Percentiles rank a stretch among this genome's conserved stretches.
Conservation (phyloP, 2,113 vertebrate species). For the Dromaius novaehollandiae region DNA sequence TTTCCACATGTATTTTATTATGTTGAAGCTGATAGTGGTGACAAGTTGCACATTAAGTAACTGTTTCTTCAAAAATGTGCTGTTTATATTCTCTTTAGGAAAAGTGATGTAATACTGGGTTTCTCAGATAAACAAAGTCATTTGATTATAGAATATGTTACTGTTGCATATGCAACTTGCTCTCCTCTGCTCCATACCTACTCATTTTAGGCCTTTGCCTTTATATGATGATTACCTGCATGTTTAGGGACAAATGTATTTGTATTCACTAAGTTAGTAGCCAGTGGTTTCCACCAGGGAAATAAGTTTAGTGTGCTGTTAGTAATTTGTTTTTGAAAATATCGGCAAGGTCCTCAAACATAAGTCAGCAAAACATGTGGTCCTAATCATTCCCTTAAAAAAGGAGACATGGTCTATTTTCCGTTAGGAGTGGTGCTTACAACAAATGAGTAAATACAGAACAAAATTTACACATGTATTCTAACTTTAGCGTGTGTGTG, state of each 20-base stretch:
- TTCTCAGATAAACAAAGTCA: conserved; percentile 70
- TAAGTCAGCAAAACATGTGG: conserved; percentile 77
- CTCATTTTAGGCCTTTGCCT: conserved; percentile 22
- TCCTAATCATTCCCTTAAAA: conserved; percentile 74
- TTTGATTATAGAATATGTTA: conserved; percentile 50
- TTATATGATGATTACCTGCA: conserved; percentile 57
- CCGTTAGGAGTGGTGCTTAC: conserved; percentile 75
- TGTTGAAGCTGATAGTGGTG: conserved; percentile 69
- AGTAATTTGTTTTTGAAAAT: conserved; percentile 74
- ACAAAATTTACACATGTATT: conserved; percentile 68
- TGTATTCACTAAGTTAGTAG: conserved; percentile 72
- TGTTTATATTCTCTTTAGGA: conserved; percentile 69
- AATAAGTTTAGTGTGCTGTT: conserved; percentile 76
- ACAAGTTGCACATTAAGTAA: conserved; percentile 78
- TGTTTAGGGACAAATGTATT: conserved; percentile 51
- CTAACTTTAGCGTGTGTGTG: conserved; percentile 37
- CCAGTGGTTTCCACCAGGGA: conserved; percentile 76
- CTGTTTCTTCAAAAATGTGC: conserved; percentile 71
- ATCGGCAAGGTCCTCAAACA: conserved; percentile 47
- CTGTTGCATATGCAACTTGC: conserved; percentile 6
- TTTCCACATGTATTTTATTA: conserved; percentile 79
- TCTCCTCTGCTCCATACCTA: conserved; percentile 29
- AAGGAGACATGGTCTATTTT: conserved; percentile 81
- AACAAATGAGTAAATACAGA: conserved; percentile 74
- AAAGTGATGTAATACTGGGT: conserved; percentile 68